These are phyloP conservation scores for Cheiracanthium punctorium DNA, from an alignment of 2,888 invertebrate genomes.

Conservation along the genomic window DNA sequence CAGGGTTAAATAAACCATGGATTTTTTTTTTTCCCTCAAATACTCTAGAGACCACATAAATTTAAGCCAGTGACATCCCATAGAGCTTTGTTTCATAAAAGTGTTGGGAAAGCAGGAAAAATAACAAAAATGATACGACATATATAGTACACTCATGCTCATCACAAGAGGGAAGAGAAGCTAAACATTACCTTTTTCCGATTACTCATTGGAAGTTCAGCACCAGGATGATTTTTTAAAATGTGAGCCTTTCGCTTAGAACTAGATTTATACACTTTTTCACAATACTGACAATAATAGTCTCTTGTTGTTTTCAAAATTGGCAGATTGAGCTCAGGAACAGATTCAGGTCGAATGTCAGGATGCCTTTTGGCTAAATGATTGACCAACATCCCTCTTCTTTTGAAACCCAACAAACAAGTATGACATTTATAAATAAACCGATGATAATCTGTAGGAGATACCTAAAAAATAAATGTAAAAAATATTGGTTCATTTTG, in stretches of 20 bases:
- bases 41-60: too few relatives aligned
- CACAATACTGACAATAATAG: slow-evolving; percentile 90
- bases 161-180: too few relatives aligned
- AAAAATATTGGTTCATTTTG: too few relatives aligned
- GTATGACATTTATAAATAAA: slow-evolving; percentile 86
- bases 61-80: too few relatives aligned
- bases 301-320: slow-evolving; percentile 85
- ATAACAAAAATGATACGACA: too few relatives aligned
- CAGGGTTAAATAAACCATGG: too few relatives aligned
- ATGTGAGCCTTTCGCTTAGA: slow-evolving; percentile 90
- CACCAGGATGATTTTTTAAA: slow-evolving; percentile 88
- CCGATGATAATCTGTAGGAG: slow-evolving; percentile 82
- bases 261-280: slow-evolving; percentile 88
- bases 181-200: slow-evolving; percentile 75
- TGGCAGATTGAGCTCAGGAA: slow-evolving; percentile 86
- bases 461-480: slow-evolving; percentile 73
- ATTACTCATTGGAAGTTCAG: slow-evolving; percentile 79
- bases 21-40: too few relatives aligned
- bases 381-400: slow-evolving; percentile 90
- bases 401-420: slow-evolving; percentile 86
- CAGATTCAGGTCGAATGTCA: slow-evolving; percentile 81
- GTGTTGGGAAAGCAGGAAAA: too few relatives aligned
- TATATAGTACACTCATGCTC: too few relatives aligned
- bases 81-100: too few relatives aligned
- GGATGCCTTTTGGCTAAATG: slow-evolving; percentile 84